Evolutionary conservation across 1,140 invertebrate species (phyloP).

Genomic region (Lepidurus arcticus): DNA sequence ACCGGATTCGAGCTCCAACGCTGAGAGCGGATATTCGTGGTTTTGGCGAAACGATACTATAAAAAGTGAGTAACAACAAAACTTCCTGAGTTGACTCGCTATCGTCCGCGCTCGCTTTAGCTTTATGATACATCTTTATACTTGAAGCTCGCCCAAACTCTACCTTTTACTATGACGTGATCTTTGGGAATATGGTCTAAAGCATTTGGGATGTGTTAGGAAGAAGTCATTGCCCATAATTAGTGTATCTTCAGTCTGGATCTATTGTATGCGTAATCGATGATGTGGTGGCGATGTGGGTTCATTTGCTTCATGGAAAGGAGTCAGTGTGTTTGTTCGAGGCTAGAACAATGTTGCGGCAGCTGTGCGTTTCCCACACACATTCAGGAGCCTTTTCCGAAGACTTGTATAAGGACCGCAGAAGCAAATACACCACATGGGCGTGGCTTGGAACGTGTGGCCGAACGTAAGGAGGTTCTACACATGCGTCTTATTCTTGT

Average conservation of each 20-base stretch:
- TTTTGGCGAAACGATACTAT: neutral
- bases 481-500: slow-evolving; percentile 9
- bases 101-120: no score
- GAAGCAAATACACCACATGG: neutral
- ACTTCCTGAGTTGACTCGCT: no score
- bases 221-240: neutral
- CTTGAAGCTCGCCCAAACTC: no score
- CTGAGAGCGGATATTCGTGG: neutral
- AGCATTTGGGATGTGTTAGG: neutral
- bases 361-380: slow-evolving; percentile 2
- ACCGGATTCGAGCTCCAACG: neutral
- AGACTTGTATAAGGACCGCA: neutral
- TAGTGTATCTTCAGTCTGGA: neutral
- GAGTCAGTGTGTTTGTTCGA: neutral
- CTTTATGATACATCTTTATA: no score
- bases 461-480: neutral
- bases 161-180: no score
- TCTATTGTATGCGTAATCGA: neutral
- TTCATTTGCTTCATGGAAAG: neutral
- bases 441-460: neutral
- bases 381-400: neutral
- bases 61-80: no score
- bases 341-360: neutral
- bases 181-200: neutral
- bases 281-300: neutral